These are phyloP conservation scores for Peucedramus taeniatus DNA, from an alignment of 2,113 vertebrate species.

Conservation along the genomic window DNA sequence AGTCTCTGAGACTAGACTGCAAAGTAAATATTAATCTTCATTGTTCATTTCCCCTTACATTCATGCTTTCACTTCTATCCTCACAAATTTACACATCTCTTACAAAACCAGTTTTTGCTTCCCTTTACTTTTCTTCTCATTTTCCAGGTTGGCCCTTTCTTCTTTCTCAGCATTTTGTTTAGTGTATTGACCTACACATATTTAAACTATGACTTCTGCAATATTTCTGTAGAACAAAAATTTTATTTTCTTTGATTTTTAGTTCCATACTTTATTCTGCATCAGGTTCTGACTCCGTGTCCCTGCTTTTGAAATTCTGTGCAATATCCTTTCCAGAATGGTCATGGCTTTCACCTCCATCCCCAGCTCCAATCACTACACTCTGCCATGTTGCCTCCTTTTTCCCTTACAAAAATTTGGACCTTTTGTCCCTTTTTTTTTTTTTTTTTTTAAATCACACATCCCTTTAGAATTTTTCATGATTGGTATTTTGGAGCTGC, in stretches of 20 bases:
- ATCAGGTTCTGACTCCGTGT: neutral
- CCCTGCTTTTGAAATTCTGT: neutral
- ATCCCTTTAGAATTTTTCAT: neutral
- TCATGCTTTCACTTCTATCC: neutral
- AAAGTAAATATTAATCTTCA: neutral
- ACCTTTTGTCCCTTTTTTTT: neutral
- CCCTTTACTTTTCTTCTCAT: neutral
- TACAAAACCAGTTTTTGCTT: neutral
- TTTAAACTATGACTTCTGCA: neutral
- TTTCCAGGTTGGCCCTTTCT: neutral
- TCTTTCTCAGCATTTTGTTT: neutral
- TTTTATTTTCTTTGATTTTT: neutral
- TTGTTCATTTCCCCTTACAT: neutral
- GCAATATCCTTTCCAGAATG: neutral
- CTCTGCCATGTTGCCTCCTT: neutral
- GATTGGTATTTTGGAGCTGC: neutral
- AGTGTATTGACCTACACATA: neutral
- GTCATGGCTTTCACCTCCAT: neutral
- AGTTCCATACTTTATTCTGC: neutral
- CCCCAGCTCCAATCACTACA: neutral
- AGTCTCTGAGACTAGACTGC: neutral
- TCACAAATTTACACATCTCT: neutral
- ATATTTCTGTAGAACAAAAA: neutral
- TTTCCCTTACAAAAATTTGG: neutral
- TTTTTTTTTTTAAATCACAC: neutral